Evolutionary conservation across 2,888 invertebrate species (phyloP), one percentile per base, ranked within the genome.

Genomic region (Ophonus ardosiacus): DNA sequence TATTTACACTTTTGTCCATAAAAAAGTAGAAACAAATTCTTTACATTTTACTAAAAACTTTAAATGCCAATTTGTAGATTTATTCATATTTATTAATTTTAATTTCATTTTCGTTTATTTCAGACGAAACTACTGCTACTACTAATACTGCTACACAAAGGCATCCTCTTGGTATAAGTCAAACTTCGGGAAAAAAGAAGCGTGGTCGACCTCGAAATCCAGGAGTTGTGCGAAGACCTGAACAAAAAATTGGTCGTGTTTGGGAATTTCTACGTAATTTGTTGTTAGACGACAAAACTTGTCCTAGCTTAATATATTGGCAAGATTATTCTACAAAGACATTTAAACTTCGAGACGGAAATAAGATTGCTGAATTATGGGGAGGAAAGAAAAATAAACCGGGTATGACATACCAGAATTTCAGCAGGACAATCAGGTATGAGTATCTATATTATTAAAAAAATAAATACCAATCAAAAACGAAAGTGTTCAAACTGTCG

Each of bases 391-490:
- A 97, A 90, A 95, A 96, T 90, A 98, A 98, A 89, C 94, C 95
- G 79, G 95, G 95, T 90, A 98, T 98, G 98, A 97, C 96, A 59
- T 98, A 97, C 89, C 98, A 98, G 90, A 98, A 98, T 91, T 94
- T 98, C 89, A 97, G 97, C 91, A 92, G 98, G 86, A 97, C 98
- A 17, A 97, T 98, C 95, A 93, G 96, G 95, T 95, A 90, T 81
- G 40, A 81, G 6, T 31, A 31, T 31, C 0, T 31, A 31, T 5
- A 31, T 31, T 31, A 31, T 31, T 21, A 5, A 31, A 31, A 31
- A 31, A 31, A 5, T 1, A 31, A 5, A 5, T 6, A 31, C 3
- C 6, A 31, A 31, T 31, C 31, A 31, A 31, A 31, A n/a, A n/a
- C n/a, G n/a, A n/a, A n/a, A n/a, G n/a, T n/a, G n/a, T n/a, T n/a